Evolutionary conservation across 2,888 invertebrate species (phyloP).

Genomic region (Euproctis similis): DNA sequence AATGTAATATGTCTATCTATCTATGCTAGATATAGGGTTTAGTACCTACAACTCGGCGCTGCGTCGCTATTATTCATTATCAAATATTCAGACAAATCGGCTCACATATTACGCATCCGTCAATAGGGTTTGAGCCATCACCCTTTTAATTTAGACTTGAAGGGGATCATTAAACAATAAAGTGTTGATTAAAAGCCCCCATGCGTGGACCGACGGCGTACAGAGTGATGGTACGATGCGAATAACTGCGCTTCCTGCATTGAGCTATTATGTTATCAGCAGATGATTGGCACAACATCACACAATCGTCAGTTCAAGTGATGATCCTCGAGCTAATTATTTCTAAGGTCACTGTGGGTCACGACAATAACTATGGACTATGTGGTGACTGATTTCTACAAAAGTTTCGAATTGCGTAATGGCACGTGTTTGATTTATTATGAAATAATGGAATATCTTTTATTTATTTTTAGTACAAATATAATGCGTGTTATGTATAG

Average conservation of each 20-base stretch:
- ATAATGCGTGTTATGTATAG: too few species aligned
- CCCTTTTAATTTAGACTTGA: constrained; percentile 74
- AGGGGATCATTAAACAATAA: constrained; percentile 76
- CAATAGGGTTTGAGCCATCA: constrained; percentile 72
- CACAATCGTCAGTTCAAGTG: constrained; percentile 35
- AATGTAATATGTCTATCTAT: too few species aligned
- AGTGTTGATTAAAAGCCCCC: constrained; percentile 77
- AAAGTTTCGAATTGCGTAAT: too few species aligned
- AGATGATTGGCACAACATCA: constrained; percentile 64
- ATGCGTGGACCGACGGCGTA: too few species aligned
- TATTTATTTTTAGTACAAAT: too few species aligned
- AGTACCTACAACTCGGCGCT: not conserved
- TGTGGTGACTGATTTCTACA: too few species aligned
- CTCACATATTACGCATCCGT: constrained; percentile 66
- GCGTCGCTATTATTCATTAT: constrained; percentile 53
- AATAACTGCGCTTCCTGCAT: constrained; percentile 71
- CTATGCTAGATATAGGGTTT: not conserved
- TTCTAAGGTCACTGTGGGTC: constrained; percentile 19
- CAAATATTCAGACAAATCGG: constrained; percentile 61
- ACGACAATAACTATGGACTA: too few species aligned
- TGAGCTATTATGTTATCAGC: constrained; percentile 70
- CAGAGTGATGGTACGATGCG: constrained; percentile 38
- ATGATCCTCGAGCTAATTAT: constrained; percentile 19
- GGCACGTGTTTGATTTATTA: too few species aligned
- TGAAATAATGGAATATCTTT: too few species aligned